Base-by-base conservation (phyloP, 2,888 invertebrate species). In the Pristionchus japonicus region DNA sequence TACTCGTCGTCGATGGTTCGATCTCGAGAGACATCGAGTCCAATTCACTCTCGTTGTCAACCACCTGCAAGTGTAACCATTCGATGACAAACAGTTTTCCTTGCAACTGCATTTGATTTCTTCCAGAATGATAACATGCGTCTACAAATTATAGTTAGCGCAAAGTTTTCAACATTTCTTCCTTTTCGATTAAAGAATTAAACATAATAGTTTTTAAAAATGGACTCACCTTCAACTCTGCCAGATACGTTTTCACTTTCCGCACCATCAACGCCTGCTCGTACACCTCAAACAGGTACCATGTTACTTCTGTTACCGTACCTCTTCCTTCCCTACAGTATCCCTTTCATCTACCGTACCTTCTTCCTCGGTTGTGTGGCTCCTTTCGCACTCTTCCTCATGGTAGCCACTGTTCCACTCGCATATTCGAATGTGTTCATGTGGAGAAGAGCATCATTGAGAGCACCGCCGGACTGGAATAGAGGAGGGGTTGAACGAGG, bases 181-280 rank as follows among this genome's bases (percentile, higher is more conserved):
- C 52, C 20, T 3, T 20, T 52, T 52, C 67, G 34, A 13, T 0
- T 23, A 31, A 11, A 34, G 23, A 2, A 31, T 67, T 67, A 15
- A 17, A 2, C 9, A 67, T 1, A 31, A 2, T n/a, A n/a, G n/a
- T n/a, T n/a, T n/a, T n/a, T n/a, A n/a, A n/a, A n/a, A n/a, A n/a
- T n/a, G n/a, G n/a, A n/a, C 40, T 1, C 47, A 88, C 88, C 67
- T 92, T 90, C 88, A 99, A 96, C 93, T 97, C 97, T 91, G 97
- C 97, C 89, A 99, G 96, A 95, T 99, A 99, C 3, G 98, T 97
- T 95, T 98, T 98, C 9, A 99, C 98, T 88, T 98, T 96, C 49
- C 98, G 96, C 88, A 98, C 98, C 99, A 99, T 99, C 95, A 98
- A 98, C 49, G 98, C 98, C 95, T 94, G 94, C 86, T 94, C 94